These are phyloP conservation scores for Bombus breviceps DNA, from an alignment of 1,140 invertebrate species.

Conservation along the genomic window DNA sequence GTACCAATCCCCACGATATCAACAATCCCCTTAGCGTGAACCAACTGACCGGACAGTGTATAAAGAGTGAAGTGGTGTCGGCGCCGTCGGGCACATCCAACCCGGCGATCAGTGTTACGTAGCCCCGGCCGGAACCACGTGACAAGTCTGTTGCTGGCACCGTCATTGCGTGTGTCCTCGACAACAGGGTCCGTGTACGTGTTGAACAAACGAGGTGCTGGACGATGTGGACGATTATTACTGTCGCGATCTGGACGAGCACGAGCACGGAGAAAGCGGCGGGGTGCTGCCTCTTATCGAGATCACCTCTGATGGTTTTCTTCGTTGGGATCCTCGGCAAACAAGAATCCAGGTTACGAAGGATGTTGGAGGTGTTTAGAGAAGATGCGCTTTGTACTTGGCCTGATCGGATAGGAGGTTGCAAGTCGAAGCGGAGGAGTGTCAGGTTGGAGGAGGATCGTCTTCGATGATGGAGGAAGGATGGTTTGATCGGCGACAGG, in stretches of 20 bases:
- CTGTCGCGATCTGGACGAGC: background rate
- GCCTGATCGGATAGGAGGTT: background rate
- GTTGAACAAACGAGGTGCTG: constrained; percentile 59
- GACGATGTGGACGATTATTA: constrained; percentile 21
- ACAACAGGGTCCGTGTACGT: constrained; percentile 78
- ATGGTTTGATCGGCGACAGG: background rate
- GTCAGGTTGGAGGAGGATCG: background rate
- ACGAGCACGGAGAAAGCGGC: background rate
- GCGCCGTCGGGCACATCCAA: constrained; percentile 82
- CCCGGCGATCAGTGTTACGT: constrained; percentile 85
- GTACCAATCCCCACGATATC: constrained; percentile 94
- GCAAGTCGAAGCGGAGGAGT: background rate
- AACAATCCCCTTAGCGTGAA: constrained; percentile 96
- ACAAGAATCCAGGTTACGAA: background rate
- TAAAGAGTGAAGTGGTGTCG: constrained; percentile 82
- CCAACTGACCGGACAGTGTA: constrained; percentile 90
- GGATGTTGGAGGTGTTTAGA: background rate
- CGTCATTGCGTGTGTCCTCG: constrained; percentile 73
- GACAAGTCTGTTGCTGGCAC: constrained; percentile 78
- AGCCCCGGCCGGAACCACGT: constrained; percentile 82
- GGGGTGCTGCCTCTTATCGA: background rate
- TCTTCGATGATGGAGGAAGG: background rate
- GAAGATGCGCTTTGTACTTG: background rate
- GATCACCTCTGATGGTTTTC: background rate
- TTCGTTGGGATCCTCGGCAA: background rate